These are phyloP conservation scores for Myiozetetes cayanensis DNA, from an alignment of 2,113 vertebrate species.

Conservation along the genomic window DNA sequence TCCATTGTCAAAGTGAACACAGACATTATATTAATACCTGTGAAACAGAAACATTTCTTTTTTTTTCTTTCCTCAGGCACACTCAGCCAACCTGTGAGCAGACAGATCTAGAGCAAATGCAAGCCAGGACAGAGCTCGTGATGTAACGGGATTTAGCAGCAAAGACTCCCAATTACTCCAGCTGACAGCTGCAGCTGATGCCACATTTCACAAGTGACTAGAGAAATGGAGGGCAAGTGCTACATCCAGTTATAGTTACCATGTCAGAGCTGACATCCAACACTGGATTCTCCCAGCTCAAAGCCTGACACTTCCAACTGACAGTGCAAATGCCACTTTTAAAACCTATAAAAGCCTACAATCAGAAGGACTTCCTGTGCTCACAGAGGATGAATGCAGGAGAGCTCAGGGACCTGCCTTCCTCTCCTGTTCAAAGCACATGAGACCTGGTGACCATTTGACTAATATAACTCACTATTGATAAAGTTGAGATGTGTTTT, in stretches of 20 bases:
- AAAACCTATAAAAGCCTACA: not conserved
- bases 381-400: not conserved
- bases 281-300: not conserved
- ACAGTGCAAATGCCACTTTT: not conserved
- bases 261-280: not conserved
- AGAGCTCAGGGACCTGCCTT: not conserved
- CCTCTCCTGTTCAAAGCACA: not conserved
- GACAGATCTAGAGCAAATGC: not conserved
- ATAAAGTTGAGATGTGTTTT: not conserved
- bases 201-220: not conserved
- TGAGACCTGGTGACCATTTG: not conserved
- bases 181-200: not conserved
- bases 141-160: not conserved
- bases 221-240: not conserved
- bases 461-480: not conserved
- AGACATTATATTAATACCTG: not conserved
- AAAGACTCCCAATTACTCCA: not conserved
- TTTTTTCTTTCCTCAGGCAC: not conserved
- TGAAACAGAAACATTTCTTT: not conserved
- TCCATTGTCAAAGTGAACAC: not conserved
- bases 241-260: fast-evolving
- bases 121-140: not conserved
- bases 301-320: not conserved
- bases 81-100: not conserved
- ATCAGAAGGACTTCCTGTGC: not conserved